Base-by-base conservation (phyloP, 30 jellyfish, hydroid and myxozoan genomes). In the Catostylus mosaicus region DNA sequence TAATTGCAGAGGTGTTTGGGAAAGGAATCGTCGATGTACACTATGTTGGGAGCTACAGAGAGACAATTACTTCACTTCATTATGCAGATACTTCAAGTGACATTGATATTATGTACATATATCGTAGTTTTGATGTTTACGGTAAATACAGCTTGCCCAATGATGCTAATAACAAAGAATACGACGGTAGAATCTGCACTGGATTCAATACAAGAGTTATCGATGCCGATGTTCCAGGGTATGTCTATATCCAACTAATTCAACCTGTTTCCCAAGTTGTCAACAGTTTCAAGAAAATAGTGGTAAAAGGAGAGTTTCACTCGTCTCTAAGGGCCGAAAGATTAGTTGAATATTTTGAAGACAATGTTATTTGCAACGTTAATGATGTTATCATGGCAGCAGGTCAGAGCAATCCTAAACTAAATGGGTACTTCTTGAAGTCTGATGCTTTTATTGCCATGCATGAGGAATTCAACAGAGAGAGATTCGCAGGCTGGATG, bases 31-130 rank as follows among this genome's bases (percentile, higher is more conserved):
- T 75, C 38, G 52, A 34, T 20, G 80, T 50, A 7, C 43, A 29
- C 34, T 75, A 75, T 30, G 87, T 75, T 14, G 90, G 90, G 27
- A 80, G 90, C 73, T 80, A 63, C 32, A 38, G 83, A 24, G 90
- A 80, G 34, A 69, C 84, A 30, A 66, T 80, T 23, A 18, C 86
- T 27, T 51, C 90, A 6, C 45, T 80, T 23, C 90, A 80, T 40
- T 66, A 61, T 64, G 73, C 90, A 18, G 73, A 80, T 33, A 14
- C 59, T n/a, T 45, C 84, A 35, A n/a, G 70, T 12, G 90, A 80
- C 31, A 61, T 80, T 52, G 90, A 80, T 30, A 31, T 63, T 30
- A 80, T 80, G 90, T 63, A 63, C 46, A 80, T 62, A 18, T 61
- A 46, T 46, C 67, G 32, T 24, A 34, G 65, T 30, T 45, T 80